Percentiles rank a stretch among this genome's conserved stretches.
Evolutionary conservation across 2,113 vertebrate species (phyloP).

Genomic region (Chascanopsetta lugubris): DNA sequence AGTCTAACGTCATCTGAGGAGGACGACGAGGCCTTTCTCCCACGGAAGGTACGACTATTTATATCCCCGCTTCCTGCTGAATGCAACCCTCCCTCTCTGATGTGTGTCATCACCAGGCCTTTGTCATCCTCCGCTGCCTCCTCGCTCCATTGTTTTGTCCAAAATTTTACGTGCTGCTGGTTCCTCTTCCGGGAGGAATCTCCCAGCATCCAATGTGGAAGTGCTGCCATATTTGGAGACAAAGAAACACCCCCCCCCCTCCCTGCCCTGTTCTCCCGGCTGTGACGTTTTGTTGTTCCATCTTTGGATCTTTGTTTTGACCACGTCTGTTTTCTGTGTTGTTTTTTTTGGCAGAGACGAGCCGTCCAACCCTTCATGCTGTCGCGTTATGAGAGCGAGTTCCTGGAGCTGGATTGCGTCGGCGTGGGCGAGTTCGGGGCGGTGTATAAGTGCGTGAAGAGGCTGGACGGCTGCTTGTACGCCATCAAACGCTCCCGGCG

Average conservation of each 20-base stretch:
- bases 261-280: conserved; percentile 1
- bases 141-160: conserved; percentile 40
- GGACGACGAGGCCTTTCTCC: conserved; percentile 78
- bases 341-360: conserved; percentile 83
- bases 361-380: conserved; percentile 88
- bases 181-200: conserved; percentile 61
- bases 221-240: conserved; percentile 58
- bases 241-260: background rate
- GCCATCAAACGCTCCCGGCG: conserved; percentile 92
- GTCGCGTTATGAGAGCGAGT: conserved; percentile 94
- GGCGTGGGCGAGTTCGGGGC: conserved; percentile 93
- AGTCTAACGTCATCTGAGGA: conserved; percentile 74
- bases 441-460: conserved; percentile 96
- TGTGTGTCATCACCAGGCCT: conserved; percentile 46
- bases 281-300: conserved; percentile 53
- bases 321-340: conserved; percentile 59
- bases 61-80: conserved; percentile 10
- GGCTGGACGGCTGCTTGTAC: conserved; percentile 95
- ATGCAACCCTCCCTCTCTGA: conserved; percentile 34
- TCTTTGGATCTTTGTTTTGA: conserved; percentile 43
- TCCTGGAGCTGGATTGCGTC: conserved; percentile 91
- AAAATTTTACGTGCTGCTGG: conserved; percentile 60
- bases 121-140: conserved; percentile 59
- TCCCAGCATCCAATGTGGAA: conserved; percentile 28
- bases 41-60: conserved; percentile 65